Conservation (phyloP, 2,113 vertebrate species). For the Alexandromys fortis region DNA sequence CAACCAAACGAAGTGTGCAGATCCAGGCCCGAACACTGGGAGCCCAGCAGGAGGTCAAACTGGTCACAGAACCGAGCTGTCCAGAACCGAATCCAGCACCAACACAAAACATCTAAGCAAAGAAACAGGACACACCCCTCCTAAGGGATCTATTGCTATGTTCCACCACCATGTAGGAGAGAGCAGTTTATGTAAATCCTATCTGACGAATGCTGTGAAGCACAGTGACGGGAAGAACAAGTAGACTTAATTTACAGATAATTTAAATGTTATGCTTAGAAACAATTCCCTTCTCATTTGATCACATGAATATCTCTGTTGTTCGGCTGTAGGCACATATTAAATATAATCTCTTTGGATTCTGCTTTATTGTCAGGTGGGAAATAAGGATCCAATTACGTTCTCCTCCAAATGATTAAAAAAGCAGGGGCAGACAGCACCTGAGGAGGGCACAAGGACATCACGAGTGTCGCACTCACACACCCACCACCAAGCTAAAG, state of each 20-base stretch:
- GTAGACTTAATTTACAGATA: background rate
- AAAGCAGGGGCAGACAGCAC: background rate
- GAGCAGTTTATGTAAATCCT: conserved; percentile 18
- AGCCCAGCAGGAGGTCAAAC: background rate
- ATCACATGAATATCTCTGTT: background rate
- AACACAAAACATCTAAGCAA: background rate
- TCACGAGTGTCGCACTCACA: background rate
- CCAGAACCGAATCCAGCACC: background rate
- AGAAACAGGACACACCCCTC: background rate
- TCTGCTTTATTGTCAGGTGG: background rate
- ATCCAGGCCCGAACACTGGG: background rate
- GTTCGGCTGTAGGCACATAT: background rate
- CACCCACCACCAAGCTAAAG: background rate
- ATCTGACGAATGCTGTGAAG: background rate
- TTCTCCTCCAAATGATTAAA: background rate
- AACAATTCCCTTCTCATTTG: background rate
- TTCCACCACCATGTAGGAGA: background rate
- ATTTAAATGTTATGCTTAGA: background rate
- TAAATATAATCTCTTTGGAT: conserved; percentile 27
- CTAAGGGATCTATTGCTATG: background rate
- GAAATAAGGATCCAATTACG: background rate
- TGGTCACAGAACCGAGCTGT: background rate
- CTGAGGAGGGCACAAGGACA: background rate
- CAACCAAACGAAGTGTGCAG: background rate
- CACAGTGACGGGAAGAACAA: background rate